phyloP scores from a whole-genome alignment of 2,888 invertebrate species.

The Tenthredo amoena region DNA sequence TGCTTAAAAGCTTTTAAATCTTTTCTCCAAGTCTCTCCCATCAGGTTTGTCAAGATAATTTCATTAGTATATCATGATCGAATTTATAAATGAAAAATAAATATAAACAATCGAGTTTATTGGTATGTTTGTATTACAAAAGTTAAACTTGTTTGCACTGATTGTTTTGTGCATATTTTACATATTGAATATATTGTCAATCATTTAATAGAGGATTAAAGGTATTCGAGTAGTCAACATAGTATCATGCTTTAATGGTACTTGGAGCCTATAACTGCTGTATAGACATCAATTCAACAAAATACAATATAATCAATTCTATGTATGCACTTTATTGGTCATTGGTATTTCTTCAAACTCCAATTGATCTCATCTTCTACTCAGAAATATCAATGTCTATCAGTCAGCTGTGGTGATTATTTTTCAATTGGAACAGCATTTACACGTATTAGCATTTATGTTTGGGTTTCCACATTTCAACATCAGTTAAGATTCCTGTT shows the following conservation, averaged over 20 bases:
- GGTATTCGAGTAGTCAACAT: conserved; percentile 25
- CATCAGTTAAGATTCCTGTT: not conserved
- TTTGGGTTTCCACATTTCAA: not conserved
- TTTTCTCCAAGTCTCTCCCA: not conserved
- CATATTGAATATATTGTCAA: conserved; percentile 5
- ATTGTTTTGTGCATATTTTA: conserved; percentile 11
- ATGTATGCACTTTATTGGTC: not conserved
- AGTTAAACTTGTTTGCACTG: conserved; percentile 1
- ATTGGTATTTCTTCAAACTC: not conserved
- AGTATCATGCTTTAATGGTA: conserved; percentile 16
- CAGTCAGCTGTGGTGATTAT: not conserved
- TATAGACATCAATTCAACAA: not conserved
- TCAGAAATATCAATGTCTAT: not conserved
- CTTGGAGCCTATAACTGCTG: not conserved
- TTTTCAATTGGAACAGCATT: not conserved
- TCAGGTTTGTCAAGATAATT: not conserved
- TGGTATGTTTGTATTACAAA: not conserved
- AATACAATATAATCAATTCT: not conserved
- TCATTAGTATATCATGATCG: not conserved
- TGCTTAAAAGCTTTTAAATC: conserved; percentile 33
- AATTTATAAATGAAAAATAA: not conserved
- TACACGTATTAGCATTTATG: not conserved
- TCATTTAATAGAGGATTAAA: conserved; percentile 12
- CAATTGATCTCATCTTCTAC: not conserved
- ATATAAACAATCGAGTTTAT: not conserved